Base-by-base conservation (phyloP, 2,888 invertebrate genomes). In the Augiades crinisus region DNA sequence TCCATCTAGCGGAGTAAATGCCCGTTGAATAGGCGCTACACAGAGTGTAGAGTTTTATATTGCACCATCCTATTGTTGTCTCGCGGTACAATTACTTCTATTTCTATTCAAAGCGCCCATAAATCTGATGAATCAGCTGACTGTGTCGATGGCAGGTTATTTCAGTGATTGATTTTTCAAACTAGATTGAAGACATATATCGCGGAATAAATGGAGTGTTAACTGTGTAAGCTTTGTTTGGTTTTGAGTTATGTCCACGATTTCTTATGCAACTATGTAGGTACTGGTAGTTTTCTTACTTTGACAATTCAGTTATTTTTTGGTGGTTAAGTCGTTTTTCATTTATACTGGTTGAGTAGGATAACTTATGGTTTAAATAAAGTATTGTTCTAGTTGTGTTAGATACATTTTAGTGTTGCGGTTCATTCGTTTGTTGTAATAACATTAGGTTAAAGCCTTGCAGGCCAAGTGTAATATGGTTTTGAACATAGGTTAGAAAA, bases 1-100 rank as follows among this genome's bases (percentile, higher is more conserved):
- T 67, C 64, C 68, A 71, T 72, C 63, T 63, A 58, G 51, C 59
- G 62, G 63, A 67, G 67, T 64, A 68, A 69, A 70, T 64, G 67
- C 64, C 56, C 60, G 56, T 60, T 65, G 65, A 70, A 70, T 67
- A 62, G 59, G 57, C 55, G 58, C 60, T 54, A 53, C 54, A 54
- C 52, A 58, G 58, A 60, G 59, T 53, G 60, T 45, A 58, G 58
- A 60, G 60, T 47, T 55, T 54, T 57, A 58, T 56, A 60, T 58
- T 55, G 55, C 55, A 55, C 52, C 56, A 56, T 50, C 58, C 56
- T 37, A 54, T 61, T 56, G 59, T 57, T 51, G 56, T 56, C 50
- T 49, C 46, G 50, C 45, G 54, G 54, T 55, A 57, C 55, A 60
- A 63, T 60, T 62, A 59, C 58, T 59, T 59, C 57, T 58, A 61